These are phyloP conservation scores for Mesoclemmys tuberculata DNA, from an alignment of 2,113 vertebrate genomes.

Conservation along the genomic window DNA sequence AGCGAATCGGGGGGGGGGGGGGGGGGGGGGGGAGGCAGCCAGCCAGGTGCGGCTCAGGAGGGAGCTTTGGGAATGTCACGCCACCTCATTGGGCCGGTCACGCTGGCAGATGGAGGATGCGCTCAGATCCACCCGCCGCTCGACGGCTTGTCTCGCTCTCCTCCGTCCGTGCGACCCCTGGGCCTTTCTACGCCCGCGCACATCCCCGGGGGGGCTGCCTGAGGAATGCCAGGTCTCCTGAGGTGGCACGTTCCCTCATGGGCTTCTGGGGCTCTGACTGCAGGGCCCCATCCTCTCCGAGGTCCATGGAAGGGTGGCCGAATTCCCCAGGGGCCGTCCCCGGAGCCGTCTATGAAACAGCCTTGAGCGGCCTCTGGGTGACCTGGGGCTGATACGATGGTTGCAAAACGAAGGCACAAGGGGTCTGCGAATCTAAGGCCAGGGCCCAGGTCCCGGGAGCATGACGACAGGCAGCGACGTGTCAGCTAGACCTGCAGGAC, in stretches of 20 bases:
- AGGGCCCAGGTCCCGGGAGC: neutral
- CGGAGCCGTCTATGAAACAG: too few relatives aligned
- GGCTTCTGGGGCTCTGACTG: neutral
- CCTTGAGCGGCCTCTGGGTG: neutral
- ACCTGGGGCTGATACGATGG: neutral
- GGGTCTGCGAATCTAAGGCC: neutral
- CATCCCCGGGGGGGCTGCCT: accelerated
- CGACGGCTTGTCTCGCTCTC: neutral
- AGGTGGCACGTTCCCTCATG: accelerated
- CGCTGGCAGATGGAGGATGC: accelerated
- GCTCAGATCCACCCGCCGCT: accelerated
- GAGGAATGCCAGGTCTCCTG: neutral
- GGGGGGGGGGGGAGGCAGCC: neutral
- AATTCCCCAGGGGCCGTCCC: too few relatives aligned
- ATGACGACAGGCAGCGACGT: neutral
- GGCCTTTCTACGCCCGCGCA: neutral
- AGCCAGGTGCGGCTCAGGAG: neutral
- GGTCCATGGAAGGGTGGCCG: neutral
- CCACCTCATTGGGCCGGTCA: neutral
- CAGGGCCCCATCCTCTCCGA: neutral
- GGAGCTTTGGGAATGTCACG: neutral
- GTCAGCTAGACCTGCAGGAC: neutral
- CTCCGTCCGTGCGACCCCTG: neutral
- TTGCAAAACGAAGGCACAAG: neutral
- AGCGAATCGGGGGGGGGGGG: neutral